Evolutionary conservation across 1,140 invertebrate species (phyloP), one percentile per base, ranked within the genome.

Genomic region (Euura saliciscinereae): DNA sequence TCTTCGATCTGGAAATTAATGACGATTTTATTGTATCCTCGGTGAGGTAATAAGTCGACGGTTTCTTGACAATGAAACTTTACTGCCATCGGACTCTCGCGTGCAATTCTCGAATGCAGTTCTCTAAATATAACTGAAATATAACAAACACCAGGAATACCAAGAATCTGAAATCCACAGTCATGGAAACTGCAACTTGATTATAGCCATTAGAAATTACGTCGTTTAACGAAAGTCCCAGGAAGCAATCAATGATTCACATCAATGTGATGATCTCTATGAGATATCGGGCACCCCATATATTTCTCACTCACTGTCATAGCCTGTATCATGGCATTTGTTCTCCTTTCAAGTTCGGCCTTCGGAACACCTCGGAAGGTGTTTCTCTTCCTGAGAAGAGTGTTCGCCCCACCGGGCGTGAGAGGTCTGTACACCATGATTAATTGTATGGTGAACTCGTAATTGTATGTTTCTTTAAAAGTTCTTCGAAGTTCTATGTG

Each of bases 321-420:
- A 68, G 89, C 90, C 80, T 91, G 91, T 72, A 94, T 89, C 76
- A 92, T 89, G 71, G 91, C 86, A 78, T 90, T 92, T 0, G 92
- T 93, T 83, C 92, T 92, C 75, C 90, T 87, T 75, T 93, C 91
- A 45, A 94, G 82, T 79, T 92, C 90, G 78, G 94, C 91, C 82
- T 93, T 94, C 75, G 92, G 93, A n/a, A 95, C 86, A 51, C 94
- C 94, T 73, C 93, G 90, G 83, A 94, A 94, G 77, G 88, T 90
- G 78, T 90, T 91, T 76, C 90, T 88, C 46, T 78, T 82, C 66
- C 78, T 73, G 71, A 75, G 77, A 43, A 79, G 70, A 3, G 77
- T 77, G 73, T 78, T 77, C 43, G 76, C 73, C 78, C 78, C 71
- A 43, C 79, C 28, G 10, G 69, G 71, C 44, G 76, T 75, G 28